Evolutionary conservation across 2,888 invertebrate species (phyloP), one percentile per base, ranked within the genome.

Genomic region (Biston betularia): DNA sequence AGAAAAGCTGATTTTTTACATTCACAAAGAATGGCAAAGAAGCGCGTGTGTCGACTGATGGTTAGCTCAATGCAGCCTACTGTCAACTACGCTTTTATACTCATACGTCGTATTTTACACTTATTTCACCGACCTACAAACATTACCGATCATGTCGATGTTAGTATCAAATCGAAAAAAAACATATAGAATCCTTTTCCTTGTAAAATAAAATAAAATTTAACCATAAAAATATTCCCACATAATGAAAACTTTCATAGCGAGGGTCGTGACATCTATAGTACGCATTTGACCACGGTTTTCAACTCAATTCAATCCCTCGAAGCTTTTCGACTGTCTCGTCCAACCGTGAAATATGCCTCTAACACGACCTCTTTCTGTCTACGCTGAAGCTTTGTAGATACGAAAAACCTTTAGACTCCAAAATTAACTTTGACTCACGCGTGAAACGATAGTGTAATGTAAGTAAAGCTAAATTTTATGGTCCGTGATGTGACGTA

Each of bases 381-480:
- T 64, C 61, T 65, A 65, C 57, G 59, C 71, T 70, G 69, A 73
- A 67, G 64, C 67, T 58, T 63, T 65, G 68, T 71, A 70, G 72
- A 74, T 74, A 72, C 62, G 69, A 65, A 71, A 71, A 72, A 71
- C 70, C 74, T 77, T 74, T 76, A 58, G 68, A 71, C 62, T 76
- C 71, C 68, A 77, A 78, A 79, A 79, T 79, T 79, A 80, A 80
- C 80, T 75, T 71, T 55, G 72, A 72, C 65, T 75, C 79, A 78
- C 81, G 84, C 82, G 83, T 81, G 75, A 80, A 82, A 81, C 78
- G 82, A 79, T 69, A 74, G 78, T 63, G 73, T 70, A 66, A 65
- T 52, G 35, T 44, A 45, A 44, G 44, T 68, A 65, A 58, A 71
- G 62, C 71, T 24, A 61, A 53, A 64, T 63, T 68, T 67, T 74